Percentiles rank a stretch among this genome's conserved stretches.
Evolutionary conservation across 2,113 vertebrate genomes (phyloP).

Genomic region (Rhinoptilus africanus): DNA sequence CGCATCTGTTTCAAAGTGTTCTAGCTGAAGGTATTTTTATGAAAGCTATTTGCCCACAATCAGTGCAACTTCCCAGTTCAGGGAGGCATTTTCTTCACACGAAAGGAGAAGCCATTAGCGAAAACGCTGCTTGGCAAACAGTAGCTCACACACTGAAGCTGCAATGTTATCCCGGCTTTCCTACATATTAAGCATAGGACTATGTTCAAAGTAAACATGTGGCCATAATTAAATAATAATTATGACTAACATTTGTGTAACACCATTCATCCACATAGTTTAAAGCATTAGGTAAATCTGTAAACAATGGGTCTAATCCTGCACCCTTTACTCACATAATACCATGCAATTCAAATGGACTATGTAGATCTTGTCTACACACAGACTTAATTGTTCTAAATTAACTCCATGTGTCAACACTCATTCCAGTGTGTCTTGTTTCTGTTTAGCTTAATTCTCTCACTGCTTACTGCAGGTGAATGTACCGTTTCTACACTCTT

Average conservation of each 20-base stretch:
- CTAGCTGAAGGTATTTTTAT: neutral
- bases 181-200: conserved; percentile 12
- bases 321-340: conserved; percentile 39
- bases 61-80: neutral
- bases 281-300: conserved; percentile 33
- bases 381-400: conserved; percentile 51
- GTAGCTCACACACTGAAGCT: neutral
- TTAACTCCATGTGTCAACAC: conserved; percentile 51
- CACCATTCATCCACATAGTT: conserved; percentile 26
- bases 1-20: conserved; percentile 22
- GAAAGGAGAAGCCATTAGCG: conserved; percentile 1
- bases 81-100: neutral
- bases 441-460: conserved; percentile 3
- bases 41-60: neutral
- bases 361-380: conserved; percentile 51
- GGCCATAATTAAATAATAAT: conserved; percentile 38
- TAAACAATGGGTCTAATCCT: conserved; percentile 63
- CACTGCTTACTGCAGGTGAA: conserved; percentile 2
- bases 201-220: conserved; percentile 56
- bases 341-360: conserved; percentile 10
- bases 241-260: conserved; percentile 41
- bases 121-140: conserved; percentile 40
- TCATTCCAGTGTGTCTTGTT: neutral
- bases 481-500: neutral
- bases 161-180: neutral